Conservation (phyloP, 1,140 invertebrate species). For the Alviniconcha marisindica region DNA sequence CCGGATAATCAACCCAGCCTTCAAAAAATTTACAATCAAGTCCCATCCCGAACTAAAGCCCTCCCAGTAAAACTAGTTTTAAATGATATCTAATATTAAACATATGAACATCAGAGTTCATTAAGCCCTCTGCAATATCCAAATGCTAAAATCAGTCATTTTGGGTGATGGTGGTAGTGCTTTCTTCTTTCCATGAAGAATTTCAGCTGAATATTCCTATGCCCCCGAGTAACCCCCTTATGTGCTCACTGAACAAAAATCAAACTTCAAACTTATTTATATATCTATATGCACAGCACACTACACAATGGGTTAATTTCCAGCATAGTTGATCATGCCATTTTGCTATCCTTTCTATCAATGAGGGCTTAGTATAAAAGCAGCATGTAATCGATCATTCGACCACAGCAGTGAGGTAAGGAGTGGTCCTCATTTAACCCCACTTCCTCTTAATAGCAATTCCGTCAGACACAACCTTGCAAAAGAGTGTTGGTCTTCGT, state of each 20-base stretch:
- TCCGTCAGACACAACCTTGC: background rate
- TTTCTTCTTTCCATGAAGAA: too few species aligned
- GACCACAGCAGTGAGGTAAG: background rate
- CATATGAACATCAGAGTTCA: background rate
- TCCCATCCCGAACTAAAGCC: too few species aligned
- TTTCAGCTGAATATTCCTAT: too few species aligned
- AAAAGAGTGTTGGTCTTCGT: too few species aligned
- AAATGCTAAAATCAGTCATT: too few species aligned
- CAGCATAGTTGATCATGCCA: background rate
- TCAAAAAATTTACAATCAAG: too few species aligned
- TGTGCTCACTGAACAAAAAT: background rate
- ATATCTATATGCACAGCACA: background rate
- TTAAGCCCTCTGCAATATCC: background rate
- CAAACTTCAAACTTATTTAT: conserved; percentile 18
- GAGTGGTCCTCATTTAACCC: background rate
- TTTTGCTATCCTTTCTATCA: background rate
- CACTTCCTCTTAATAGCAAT: too few species aligned
- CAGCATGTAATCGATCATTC: background rate
- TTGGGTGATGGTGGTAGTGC: too few species aligned
- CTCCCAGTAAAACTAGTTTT: background rate
- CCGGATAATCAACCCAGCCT: too few species aligned
- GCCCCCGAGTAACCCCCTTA: too few species aligned
- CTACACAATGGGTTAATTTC: background rate
- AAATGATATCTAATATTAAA: background rate
- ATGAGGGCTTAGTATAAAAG: background rate